Conservation (phyloP, 2,888 invertebrate genomes). For the Hanleya hanleyi region DNA sequence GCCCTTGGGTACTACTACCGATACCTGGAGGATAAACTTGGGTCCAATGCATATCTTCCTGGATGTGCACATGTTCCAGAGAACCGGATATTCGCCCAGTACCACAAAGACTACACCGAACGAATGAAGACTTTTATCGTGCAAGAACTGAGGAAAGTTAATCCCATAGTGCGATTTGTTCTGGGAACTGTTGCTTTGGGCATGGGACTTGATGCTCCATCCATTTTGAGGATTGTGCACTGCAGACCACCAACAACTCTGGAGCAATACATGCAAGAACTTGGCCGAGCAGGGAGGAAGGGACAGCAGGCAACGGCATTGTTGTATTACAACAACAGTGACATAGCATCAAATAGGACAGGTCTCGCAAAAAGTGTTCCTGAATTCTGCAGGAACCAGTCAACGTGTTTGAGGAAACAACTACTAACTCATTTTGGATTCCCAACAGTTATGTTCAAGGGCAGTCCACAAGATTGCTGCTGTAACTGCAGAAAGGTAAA, state of each 20-base stretch:
- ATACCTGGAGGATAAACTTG: constrained; percentile 24
- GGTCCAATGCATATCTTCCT: constrained; percentile 18
- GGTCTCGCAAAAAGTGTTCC: constrained; percentile 23
- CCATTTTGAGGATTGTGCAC: constrained; percentile 30
- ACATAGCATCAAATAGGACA: constrained; percentile 29
- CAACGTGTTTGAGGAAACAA: constrained; percentile 10
- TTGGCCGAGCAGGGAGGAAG: constrained; percentile 36
- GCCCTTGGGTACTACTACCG: constrained; percentile 31
- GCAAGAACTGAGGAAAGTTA: constrained; percentile 22
- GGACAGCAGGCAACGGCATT: constrained; percentile 29
- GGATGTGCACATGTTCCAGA: constrained; percentile 29
- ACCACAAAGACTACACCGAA: constrained; percentile 36
- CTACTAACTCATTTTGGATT: constrained; percentile 21
- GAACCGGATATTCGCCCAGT: constrained; percentile 33
- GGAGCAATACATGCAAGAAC: constrained; percentile 36
- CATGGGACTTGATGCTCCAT: constrained; percentile 37
- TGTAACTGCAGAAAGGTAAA: constrained; percentile 18
- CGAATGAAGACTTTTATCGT: constrained; percentile 37
- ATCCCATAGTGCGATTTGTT: constrained; percentile 26
- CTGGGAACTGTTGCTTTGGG: constrained; percentile 36
- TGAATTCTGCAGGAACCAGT: not conserved
- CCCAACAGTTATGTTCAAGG: constrained; percentile 13
- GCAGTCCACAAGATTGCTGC: constrained; percentile 16
- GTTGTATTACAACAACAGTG: constrained; percentile 34
- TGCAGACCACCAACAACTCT: constrained; percentile 35